Evolutionary conservation across 2,797 vertebrate species (phyloP).

Genomic region (Odontamblyopus lacepedii): DNA sequence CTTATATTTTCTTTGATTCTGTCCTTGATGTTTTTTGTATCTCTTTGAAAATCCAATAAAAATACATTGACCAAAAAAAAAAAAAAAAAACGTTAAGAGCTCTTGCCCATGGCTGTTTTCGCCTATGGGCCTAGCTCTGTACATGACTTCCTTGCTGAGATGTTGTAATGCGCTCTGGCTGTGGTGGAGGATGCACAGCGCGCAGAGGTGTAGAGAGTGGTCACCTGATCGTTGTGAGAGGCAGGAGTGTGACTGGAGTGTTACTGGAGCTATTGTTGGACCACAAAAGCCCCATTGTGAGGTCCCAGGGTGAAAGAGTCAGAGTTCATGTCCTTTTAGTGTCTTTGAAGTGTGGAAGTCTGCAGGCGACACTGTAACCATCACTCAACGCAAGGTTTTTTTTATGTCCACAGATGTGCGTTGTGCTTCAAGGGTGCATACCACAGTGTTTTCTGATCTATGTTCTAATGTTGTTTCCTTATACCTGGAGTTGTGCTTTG

Average conservation of each 20-base stretch:
- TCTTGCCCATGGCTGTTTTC: background rate
- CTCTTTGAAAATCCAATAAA: too few relatives aligned
- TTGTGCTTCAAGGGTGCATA: too few relatives aligned
- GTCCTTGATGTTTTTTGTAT: too few relatives aligned
- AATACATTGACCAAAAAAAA: too few relatives aligned
- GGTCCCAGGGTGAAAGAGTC: conserved; percentile 6
- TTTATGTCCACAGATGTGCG: background rate
- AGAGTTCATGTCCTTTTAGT: conserved; percentile 9
- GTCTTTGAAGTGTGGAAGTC: conserved; percentile 15
- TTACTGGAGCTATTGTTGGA: conserved; percentile 10
- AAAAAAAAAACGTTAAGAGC: background rate
- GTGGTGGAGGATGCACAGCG: conserved; percentile 2
- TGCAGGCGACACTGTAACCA: conserved; percentile 3
- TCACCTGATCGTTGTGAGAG: conserved; percentile 12
- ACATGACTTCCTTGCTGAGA: background rate
- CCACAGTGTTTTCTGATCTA: too few relatives aligned
- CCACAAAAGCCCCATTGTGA: conserved; percentile 11
- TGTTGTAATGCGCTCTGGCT: background rate
- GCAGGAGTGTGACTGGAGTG: conserved; percentile 6
- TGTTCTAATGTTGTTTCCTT: too few relatives aligned
- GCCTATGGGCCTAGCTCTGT: background rate
- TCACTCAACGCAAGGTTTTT: background rate
- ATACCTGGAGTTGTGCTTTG: too few relatives aligned
- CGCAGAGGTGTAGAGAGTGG: background rate
- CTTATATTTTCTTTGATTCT: too few relatives aligned